Base-by-base conservation (phyloP, 2,888 invertebrate species). In the Pollenia angustigena region DNA sequence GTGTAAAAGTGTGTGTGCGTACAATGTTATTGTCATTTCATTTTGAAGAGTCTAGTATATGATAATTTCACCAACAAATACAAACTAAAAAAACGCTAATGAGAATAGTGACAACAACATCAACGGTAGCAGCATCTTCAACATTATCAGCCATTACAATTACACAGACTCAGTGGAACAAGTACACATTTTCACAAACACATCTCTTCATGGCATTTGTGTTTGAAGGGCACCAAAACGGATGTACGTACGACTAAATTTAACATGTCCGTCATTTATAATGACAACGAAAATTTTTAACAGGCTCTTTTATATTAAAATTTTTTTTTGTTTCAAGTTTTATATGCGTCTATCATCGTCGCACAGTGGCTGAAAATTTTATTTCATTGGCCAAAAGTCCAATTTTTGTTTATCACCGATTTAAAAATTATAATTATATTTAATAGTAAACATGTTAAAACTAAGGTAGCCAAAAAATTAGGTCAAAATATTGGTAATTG, bases 11-110 rank as follows among this genome's bases (percentile, higher is more conserved):
- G 44, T 50, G 0, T 54, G 2, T 71, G 71, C 23, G 46, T 69
- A n/a, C n/a, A 32, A 69, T 79, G 69, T 72, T 85, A 80, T 82
- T 86, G 79, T 58, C 72, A 85, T 71, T 72, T 85, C 84, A 72
- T 81, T 86, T 69, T 12, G 8, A 40, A 50, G 18, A 76, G 56
- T 48, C 16, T 58, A 52, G 52, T n/a, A 60, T 11, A 78, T 54
- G 16, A 71, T 62, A 44, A 50, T 52, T 46, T 71, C 48, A 69
- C 48, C 50, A 75, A 83, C 56, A 71, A 81, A 50, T 14, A 58
- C 50, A 58, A 42, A 56, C 68, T 79, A 7, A 48, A 69, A 42
- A n/a, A 62, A 14, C 40, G 79, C 12, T 52, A 72, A 74, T 44
- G 56, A 64, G 12, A 62, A 69, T 75, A 16, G 50, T 66, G 42